phyloP scores from a whole-genome alignment of 2,113 vertebrate species.

The Ceuthmochares aereus region DNA sequence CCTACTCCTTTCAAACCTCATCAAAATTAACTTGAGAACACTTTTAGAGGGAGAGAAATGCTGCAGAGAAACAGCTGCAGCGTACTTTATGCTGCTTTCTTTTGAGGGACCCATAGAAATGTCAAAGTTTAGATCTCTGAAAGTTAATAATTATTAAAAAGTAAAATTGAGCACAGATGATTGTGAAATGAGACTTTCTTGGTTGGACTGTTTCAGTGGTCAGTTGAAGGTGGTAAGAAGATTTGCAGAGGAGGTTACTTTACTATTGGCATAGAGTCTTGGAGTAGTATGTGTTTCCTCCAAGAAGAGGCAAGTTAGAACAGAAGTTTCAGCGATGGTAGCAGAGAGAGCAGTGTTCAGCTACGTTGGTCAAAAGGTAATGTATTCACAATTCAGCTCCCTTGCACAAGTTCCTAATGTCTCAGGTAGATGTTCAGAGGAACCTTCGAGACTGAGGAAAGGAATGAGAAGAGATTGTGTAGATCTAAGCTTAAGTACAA shows the following conservation, averaged over 20 bases:
- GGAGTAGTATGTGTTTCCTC: neutral
- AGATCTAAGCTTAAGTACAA: neutral
- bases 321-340: neutral
- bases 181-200: neutral
- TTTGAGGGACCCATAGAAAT: neutral
- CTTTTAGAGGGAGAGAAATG: conserved; percentile 26
- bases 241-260: neutral
- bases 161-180: neutral
- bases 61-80: conserved; percentile 57
- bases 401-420: neutral
- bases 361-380: neutral
- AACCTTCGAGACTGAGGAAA: neutral
- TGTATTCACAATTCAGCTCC: neutral
- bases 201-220: neutral
- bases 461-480: neutral
- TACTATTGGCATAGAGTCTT: neutral
- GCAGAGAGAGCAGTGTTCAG: neutral
- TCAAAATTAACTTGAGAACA: conserved; percentile 67
- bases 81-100: neutral
- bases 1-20: conserved; percentile 64
- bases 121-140: neutral
- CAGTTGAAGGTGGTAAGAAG: neutral
- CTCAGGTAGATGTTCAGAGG: neutral
- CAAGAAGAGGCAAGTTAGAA: neutral
- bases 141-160: conserved; percentile 6